Conservation (phyloP, 1,140 invertebrate genomes). For the Oreohelix idahoensis region DNA sequence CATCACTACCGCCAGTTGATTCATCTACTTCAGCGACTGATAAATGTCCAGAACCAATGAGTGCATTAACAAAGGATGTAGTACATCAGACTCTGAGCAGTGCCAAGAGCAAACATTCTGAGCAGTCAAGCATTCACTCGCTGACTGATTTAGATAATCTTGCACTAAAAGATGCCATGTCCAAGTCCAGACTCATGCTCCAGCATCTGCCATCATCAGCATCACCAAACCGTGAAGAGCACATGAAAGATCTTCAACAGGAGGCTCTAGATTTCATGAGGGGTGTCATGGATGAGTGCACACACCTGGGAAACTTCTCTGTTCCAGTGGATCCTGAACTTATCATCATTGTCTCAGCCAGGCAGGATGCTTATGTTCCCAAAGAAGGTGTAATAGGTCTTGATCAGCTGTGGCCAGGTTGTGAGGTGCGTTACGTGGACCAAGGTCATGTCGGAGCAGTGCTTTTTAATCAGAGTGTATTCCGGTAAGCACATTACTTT, state of each 20-base stretch:
- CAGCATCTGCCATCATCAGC: neutral
- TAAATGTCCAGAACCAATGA: neutral
- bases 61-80: neutral
- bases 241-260: conserved; percentile 35
- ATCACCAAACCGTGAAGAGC: neutral
- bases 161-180: conserved; percentile 34
- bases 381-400: conserved; percentile 85
- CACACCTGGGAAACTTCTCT: conserved; percentile 94
- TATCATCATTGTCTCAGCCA: conserved; percentile 71
- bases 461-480: conserved; percentile 87
- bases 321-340: conserved; percentile 82
- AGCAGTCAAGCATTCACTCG: neutral
- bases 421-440: conserved; percentile 85
- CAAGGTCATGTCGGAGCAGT: conserved; percentile 93
- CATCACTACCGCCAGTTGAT: neutral
- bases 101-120: neutral
- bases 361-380: conserved; percentile 93
- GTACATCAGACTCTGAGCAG: neutral
- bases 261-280: conserved; percentile 89
- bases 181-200: conserved; percentile 39
- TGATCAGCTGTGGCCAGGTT: conserved; percentile 92
- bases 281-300: conserved; percentile 98
- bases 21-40: neutral
- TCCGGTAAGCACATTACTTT: conserved; percentile 79
- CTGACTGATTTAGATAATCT: neutral